Percentiles rank a stretch among this genome's conserved stretches.
Conservation (phyloP, 2,888 invertebrate species). For the Chymomyza amoena region DNA sequence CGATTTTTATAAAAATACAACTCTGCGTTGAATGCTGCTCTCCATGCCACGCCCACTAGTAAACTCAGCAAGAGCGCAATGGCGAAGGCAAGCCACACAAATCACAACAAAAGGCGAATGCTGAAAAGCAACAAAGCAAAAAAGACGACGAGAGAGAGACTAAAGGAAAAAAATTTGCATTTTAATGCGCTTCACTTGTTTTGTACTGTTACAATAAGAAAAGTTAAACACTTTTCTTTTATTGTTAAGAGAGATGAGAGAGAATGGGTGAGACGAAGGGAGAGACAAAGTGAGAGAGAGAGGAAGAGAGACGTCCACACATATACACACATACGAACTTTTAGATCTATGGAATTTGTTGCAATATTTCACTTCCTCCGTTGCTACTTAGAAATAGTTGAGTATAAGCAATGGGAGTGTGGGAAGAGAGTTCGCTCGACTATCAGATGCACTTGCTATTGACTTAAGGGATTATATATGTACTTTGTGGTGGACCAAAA, state of each 20-base stretch:
- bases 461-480: no score
- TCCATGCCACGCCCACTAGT: slow-evolving; percentile 65
- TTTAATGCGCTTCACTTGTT: slow-evolving; percentile 73
- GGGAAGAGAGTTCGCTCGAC: no score
- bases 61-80: slow-evolving; percentile 40
- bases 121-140: slow-evolving; percentile 22
- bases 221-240: slow-evolving; percentile 33
- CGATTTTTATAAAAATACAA: slow-evolving; percentile 37
- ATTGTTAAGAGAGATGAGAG: slow-evolving; percentile 10
- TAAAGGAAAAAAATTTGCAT: slow-evolving; percentile 56
- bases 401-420: no score
- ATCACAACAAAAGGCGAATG: slow-evolving; percentile 46
- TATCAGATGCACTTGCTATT: no score
- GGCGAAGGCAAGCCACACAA: slow-evolving; percentile 48
- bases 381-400: neutral
- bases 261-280: neutral
- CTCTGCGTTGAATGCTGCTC: slow-evolving; percentile 29
- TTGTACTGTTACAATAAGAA: slow-evolving; percentile 29
- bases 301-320: neutral
- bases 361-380: neutral
- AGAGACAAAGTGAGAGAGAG: neutral
- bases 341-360: neutral
- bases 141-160: slow-evolving; percentile 23
- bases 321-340: no score
- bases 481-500: no score